Evolutionary conservation across 2,888 invertebrate species (phyloP).

Genomic region (Ramazzottius varieornatus): DNA sequence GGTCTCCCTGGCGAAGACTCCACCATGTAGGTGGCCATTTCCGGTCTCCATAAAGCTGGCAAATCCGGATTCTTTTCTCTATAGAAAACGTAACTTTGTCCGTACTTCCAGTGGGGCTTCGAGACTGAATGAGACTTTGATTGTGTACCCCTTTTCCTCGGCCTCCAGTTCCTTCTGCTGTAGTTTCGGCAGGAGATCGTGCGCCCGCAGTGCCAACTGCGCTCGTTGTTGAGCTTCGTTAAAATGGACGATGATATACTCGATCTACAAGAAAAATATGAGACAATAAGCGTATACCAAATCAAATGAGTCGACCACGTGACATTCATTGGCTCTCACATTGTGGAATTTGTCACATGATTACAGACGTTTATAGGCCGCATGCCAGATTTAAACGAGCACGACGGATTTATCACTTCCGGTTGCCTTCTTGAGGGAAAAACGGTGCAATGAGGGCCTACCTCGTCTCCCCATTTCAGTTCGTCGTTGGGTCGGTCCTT

Average conservation of each 20-base stretch:
- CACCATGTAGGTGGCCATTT: background rate
- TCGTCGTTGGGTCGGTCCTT: slow-evolving; percentile 62
- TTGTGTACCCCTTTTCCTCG: background rate
- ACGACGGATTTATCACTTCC: no score
- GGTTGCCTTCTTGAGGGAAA: no score
- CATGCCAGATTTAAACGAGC: no score
- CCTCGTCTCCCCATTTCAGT: slow-evolving; percentile 91
- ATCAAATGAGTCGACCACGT: no score
- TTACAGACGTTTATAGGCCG: no score
- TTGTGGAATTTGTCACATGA: no score
- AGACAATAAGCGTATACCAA: no score
- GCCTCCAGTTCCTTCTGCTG: background rate
- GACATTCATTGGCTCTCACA: no score
- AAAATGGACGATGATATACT: background rate
- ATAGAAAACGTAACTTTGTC: no score
- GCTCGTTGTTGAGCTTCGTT: background rate
- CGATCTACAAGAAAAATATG: background rate
- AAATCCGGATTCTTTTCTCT: background rate
- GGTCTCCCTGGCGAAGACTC: background rate
- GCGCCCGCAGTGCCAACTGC: background rate
- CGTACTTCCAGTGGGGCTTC: no score
- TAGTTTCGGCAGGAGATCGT: background rate
- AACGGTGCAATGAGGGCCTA: no score
- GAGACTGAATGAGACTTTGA: background rate
- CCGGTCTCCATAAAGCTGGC: background rate